Evolutionary conservation across 2,113 vertebrate species (phyloP), one percentile per base, ranked within the genome.

Genomic region (Syrrhaptes paradoxus): DNA sequence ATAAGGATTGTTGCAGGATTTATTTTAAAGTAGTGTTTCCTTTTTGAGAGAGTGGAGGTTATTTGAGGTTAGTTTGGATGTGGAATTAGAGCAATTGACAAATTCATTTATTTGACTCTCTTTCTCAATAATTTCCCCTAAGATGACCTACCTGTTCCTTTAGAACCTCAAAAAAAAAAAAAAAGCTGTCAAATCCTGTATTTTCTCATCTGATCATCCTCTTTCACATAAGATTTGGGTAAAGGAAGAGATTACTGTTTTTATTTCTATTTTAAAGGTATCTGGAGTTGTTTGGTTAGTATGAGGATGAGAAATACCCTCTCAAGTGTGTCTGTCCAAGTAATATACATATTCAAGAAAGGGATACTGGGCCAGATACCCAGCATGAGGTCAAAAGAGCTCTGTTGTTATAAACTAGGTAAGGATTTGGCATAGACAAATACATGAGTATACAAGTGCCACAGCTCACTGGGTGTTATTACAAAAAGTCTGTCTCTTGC

Each of bases 401-500:
- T 68, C 87, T 89, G 45, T 77, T 92, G 93, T 61, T 82, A 65
- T 54, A 82, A 68, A 58, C 86, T 89, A 96, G 94, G 93, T 96
- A 95, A 89, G 88, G 83, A 95, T 88, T 92, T 97, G 93, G 96
- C 80, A 57, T 65, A 93, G 73, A 62, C 41, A 75, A 90, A 76
- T 48, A 52, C 43, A 45, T 32, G 76, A 93, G 85, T 92, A 34
- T 52, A 55, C 49, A 73, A 95, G 85, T 93, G 88, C 86, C 85
- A 89, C 85, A 94, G 90, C 95, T 96, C 80, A 62, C 86, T 0
- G 77, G 88, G 95, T 96, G 90, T 91, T 94, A 92, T 89, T 85
- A 90, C 73, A 89, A 97, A 93, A 95, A 89, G 93, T 90, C 90
- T 96, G 83, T 94, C 86, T 95, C 90, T 96, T 96, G 90, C 95